Conservation (phyloP, 2,113 vertebrate genomes). For the Gnathonemus longibarbis region DNA sequence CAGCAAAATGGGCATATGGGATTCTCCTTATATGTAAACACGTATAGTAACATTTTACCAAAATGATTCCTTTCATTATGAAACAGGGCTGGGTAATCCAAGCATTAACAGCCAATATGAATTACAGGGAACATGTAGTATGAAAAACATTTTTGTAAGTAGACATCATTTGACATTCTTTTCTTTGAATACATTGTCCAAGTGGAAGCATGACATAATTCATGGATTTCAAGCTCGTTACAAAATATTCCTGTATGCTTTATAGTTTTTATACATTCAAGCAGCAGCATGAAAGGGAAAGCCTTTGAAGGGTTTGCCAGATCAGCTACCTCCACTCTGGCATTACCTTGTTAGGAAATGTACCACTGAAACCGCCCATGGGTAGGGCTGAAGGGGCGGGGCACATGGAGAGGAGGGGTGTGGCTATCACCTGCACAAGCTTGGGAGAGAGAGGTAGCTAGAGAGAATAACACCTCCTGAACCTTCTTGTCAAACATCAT, state of each 20-base stretch:
- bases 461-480: neutral
- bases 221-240: neutral
- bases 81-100: neutral
- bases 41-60: neutral
- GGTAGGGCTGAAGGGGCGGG: neutral
- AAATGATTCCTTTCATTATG: neutral
- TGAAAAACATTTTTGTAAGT: neutral
- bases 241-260: neutral
- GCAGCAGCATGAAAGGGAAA: neutral
- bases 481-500: conserved; percentile 2
- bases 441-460: neutral
- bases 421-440: neutral
- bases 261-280: neutral
- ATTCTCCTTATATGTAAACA: neutral
- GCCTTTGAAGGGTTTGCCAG: neutral
- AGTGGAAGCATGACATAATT: neutral
- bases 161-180: neutral
- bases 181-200: neutral
- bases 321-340: neutral
- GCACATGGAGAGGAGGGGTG: neutral
- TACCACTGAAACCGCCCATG: neutral
- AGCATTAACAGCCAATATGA: neutral
- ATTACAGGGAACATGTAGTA: neutral
- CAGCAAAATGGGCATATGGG: neutral
- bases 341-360: conserved; percentile 20